Percentiles rank a stretch among this genome's conserved stretches.
Conservation (phyloP, 2,113 vertebrate species). For the Cynoglossus semilaevis region DNA sequence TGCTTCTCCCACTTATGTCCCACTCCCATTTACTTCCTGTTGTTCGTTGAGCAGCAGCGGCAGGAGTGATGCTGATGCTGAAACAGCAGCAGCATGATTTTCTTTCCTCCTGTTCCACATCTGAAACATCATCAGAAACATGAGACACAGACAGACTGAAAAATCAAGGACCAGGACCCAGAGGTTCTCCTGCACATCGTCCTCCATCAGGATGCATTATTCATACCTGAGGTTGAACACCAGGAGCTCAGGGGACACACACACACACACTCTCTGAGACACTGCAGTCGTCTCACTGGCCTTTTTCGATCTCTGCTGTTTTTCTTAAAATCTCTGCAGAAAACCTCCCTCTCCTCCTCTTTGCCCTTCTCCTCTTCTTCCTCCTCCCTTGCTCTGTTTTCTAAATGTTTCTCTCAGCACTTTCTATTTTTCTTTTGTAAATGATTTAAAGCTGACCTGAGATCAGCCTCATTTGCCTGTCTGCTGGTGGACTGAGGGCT, state of each 20-base stretch:
- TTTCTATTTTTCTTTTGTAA: not conserved
- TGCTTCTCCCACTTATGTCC: not conserved
- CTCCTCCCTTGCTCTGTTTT: not conserved
- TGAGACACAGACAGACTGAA: not conserved
- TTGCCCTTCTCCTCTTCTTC: not conserved
- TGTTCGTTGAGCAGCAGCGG: too few species aligned
- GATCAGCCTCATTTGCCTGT: not conserved
- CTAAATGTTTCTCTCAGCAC: not conserved
- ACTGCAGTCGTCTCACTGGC: conserved; percentile 14
- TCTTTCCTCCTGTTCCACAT: not conserved
- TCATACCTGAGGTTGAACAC: conserved; percentile 37
- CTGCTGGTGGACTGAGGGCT: not conserved
- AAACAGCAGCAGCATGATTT: not conserved
- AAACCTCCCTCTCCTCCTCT: not conserved
- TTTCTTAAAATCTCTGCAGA: not conserved
- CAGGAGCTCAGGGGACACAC: conserved; percentile 20
- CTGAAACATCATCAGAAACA: conserved; percentile 5
- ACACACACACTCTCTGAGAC: conserved; percentile 13
- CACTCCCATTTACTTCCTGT: not conserved
- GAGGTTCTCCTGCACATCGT: conserved; percentile 7
- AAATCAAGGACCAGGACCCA: conserved; percentile 23
- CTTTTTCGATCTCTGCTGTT: not conserved
- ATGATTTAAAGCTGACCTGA: conserved; percentile 3
- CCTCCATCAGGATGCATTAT: conserved; percentile 46
- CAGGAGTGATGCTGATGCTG: too few species aligned